Conservation (phyloP, 2,113 vertebrate genomes). For the Noctilio leporinus region DNA sequence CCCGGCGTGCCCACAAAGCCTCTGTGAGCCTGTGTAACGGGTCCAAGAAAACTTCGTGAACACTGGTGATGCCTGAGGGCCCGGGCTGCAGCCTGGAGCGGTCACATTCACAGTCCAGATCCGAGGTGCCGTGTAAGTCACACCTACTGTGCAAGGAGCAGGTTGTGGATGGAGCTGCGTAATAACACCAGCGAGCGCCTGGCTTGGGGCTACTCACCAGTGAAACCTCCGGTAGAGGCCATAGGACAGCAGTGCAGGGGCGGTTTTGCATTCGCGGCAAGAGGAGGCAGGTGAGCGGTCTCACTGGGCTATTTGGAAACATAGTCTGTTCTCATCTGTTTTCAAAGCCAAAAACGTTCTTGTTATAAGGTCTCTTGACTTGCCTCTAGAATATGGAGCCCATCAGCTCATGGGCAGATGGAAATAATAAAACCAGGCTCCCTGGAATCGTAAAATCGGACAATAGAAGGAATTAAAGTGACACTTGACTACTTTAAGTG, state of each 20-base stretch:
- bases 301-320: not conserved
- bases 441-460: not conserved
- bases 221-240: not conserved
- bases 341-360: not conserved
- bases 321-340: not conserved
- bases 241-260: not conserved
- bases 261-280: not conserved
- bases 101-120: not conserved
- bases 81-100: fast-evolving
- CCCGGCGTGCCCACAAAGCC: not conserved
- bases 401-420: not conserved
- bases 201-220: not conserved
- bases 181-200: not conserved
- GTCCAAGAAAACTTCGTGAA: not conserved
- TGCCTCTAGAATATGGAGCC: not conserved
- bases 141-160: not conserved
- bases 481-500: not conserved
- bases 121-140: not conserved
- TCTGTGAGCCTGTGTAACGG: not conserved
- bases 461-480: not conserved
- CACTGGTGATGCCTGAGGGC: fast-evolving
- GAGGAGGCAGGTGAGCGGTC: not conserved
- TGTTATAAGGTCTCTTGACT: not conserved
- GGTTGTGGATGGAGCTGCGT: slow-evolving; percentile 28
- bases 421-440: not conserved